phyloP scores from a whole-genome alignment of 2,888 invertebrate genomes.

The Suillia variegata region DNA sequence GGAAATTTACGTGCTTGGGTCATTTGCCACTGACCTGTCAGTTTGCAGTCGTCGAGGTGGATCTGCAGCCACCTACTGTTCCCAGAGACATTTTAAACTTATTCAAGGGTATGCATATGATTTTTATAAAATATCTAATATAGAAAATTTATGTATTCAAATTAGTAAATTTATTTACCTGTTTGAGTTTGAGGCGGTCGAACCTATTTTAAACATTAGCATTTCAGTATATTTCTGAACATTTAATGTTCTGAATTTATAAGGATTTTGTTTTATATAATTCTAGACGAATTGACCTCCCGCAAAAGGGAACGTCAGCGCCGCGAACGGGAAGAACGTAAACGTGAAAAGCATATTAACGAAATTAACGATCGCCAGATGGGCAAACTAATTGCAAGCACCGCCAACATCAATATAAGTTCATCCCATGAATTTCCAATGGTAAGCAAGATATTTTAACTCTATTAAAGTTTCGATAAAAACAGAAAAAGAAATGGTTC shows the following conservation, averaged over 20 bases:
- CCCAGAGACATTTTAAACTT: constrained; percentile 69
- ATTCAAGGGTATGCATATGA: constrained; percentile 73
- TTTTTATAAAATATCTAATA: too few relatives aligned
- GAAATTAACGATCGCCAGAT: constrained; percentile 74
- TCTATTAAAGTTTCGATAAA: too few relatives aligned
- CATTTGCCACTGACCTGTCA: constrained; percentile 91
- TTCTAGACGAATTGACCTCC: constrained; percentile 73
- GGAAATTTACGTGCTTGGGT: constrained; percentile 74
- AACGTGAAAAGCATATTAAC: constrained; percentile 77
- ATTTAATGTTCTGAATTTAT: too few relatives aligned
- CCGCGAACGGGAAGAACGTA: constrained; percentile 77
- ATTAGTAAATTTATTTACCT: too few relatives aligned
- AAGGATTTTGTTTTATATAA: too few relatives aligned
- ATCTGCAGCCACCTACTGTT: constrained; percentile 75
- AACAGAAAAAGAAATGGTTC: too few relatives aligned
- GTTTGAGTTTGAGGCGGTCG: too few relatives aligned
- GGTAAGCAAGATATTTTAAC: constrained; percentile 58
- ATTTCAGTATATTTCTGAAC: neutral
- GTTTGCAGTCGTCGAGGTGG: constrained; percentile 88
- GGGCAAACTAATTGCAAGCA: constrained; percentile 69
- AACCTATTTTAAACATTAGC: too few relatives aligned
- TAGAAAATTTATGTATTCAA: too few relatives aligned
- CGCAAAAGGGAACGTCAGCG: constrained; percentile 74
- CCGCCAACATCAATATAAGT: constrained; percentile 67
- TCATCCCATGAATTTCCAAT: constrained; percentile 67